These are phyloP conservation scores for Phalacrocorax carbo DNA, from an alignment of 2,113 vertebrate species.

Conservation along the genomic window DNA sequence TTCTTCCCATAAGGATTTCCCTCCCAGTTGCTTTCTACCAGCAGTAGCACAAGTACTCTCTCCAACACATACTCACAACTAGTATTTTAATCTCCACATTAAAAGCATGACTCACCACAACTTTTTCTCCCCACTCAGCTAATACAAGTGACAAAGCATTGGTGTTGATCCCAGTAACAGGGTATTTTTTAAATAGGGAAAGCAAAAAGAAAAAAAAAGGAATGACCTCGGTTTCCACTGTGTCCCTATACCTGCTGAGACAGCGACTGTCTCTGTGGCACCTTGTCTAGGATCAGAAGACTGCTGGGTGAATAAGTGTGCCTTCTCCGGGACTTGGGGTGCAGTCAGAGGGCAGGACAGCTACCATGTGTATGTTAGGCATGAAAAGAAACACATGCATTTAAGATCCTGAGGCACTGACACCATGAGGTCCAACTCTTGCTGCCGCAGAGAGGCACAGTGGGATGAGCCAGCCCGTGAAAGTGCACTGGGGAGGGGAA, in stretches of 20 bases:
- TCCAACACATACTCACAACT: not conserved
- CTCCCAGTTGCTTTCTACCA: not conserved
- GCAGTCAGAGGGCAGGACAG: not conserved
- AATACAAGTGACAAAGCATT: not conserved
- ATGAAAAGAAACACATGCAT: not conserved
- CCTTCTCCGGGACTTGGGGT: not conserved
- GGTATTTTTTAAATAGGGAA: not conserved
- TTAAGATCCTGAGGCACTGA: not conserved
- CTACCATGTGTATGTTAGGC: rapidly evolving
- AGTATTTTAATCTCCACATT: not conserved
- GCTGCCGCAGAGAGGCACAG: not conserved
- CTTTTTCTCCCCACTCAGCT: not conserved
- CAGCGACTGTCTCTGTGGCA: not conserved
- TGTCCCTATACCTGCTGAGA: not conserved
- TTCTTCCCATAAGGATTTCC: not conserved
- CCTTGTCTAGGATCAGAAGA: not conserved
- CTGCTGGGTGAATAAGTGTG: not conserved
- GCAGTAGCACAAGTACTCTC: not conserved
- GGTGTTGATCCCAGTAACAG: not conserved
- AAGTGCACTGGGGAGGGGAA: not conserved
- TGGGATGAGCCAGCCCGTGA: not conserved
- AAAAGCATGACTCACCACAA: not conserved
- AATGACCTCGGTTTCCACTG: not conserved
- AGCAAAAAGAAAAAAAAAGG: not conserved
- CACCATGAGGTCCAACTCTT: not conserved